These are phyloP conservation scores for Ailuropoda melanoleuca DNA, from an alignment of 2,113 vertebrate genomes.

Conservation along the genomic window DNA sequence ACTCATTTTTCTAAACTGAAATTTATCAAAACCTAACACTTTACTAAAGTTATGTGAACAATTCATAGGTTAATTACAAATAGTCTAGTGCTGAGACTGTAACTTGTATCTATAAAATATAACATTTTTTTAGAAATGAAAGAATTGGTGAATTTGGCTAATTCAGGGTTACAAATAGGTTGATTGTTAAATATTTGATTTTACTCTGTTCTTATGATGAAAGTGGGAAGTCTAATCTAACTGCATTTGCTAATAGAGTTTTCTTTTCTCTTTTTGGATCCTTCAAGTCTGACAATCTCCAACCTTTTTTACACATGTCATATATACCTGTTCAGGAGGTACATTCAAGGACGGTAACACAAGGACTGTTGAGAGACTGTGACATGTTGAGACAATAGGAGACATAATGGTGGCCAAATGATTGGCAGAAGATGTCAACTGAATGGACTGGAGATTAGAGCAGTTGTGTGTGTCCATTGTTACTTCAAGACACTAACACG, in stretches of 20 bases:
- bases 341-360: background rate
- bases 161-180: background rate
- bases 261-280: background rate
- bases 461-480: background rate
- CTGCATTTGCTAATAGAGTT: background rate
- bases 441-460: background rate
- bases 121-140: background rate
- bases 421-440: background rate
- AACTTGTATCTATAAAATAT: background rate
- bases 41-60: background rate
- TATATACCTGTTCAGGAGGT: background rate
- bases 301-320: background rate
- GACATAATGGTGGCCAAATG: background rate
- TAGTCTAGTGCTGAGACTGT: background rate
- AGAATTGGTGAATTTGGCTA: background rate
- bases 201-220: background rate
- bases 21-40: background rate
- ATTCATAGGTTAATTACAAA: background rate
- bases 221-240: background rate
- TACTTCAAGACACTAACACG: slow-evolving; percentile 12
- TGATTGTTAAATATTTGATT: background rate
- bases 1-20: background rate
- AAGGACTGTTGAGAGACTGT: background rate
- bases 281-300: background rate
- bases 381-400: background rate